Conservation (phyloP, 2,113 vertebrate genomes). For the Podiceps cristatus region DNA sequence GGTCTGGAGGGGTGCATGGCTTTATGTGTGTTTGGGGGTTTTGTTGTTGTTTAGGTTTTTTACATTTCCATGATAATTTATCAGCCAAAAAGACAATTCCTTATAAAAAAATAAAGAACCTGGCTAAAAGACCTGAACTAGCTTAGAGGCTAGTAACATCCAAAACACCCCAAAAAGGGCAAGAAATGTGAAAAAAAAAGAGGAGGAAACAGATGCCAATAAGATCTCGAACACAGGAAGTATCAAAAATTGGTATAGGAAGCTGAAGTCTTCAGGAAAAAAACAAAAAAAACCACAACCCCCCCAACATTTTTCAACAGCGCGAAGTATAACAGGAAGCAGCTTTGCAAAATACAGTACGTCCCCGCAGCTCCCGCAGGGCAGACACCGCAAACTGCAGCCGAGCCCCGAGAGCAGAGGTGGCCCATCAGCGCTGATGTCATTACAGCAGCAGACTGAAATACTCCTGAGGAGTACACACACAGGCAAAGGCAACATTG, state of each 20-base stretch:
- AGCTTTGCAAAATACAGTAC: fast-evolving
- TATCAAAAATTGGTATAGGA: not conserved
- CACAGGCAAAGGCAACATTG: not conserved
- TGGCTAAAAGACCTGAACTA: not conserved
- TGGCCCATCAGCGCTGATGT: fast-evolving
- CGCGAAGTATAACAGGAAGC: slow-evolving; percentile 20
- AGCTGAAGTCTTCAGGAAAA: not conserved
- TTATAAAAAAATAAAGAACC: not conserved
- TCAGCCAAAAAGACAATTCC: not conserved
- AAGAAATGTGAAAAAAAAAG: not conserved
- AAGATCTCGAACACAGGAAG: not conserved
- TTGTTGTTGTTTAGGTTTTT: not conserved
- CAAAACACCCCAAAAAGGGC: not conserved
- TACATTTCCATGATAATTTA: not conserved
- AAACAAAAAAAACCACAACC: too few relatives aligned
- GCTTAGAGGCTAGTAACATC: not conserved
- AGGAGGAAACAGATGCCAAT: slow-evolving; percentile 51
- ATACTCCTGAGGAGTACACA: too few relatives aligned
- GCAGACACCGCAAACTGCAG: not conserved
- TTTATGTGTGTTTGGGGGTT: not conserved
- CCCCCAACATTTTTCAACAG: not conserved
- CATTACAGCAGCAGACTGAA: not conserved
- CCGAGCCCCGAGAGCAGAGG: not conserved
- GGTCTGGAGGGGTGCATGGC: not conserved
- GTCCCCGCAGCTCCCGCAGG: not conserved